Evolutionary conservation across 2,797 vertebrate species (phyloP), one percentile per base, ranked within the genome.

Genomic region (Dryobates pubescens): DNA sequence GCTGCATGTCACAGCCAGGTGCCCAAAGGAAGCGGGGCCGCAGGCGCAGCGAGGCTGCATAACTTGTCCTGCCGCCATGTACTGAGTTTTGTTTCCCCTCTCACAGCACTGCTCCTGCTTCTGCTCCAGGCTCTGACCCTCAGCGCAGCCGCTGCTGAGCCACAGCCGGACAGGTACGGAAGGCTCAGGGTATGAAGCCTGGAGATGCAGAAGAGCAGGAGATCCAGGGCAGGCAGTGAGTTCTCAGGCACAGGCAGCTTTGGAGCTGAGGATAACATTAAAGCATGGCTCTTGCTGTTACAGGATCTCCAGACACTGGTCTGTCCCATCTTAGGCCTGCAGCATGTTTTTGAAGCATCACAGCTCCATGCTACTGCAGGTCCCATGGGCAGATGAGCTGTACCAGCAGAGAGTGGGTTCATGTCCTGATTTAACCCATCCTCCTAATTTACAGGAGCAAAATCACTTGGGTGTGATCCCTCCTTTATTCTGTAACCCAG

Each of bases 211-310:
- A 27, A 56, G 58, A 49, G 75, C 27, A 13, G 41, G 13, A 1
- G 32, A 34, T 0, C 0, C 2, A 5, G 17, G 32, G 63, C 76
- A n/a, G 49, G 38, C 18, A 82, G 49, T 0, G 0, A 17, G 43
- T 17, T 36, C 41, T 19, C 1, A 2, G 68, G n/a, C 51, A 41
- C 0, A 0, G 38, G 6, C 0, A 0, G 22, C 18, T 62, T 62
- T 0, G 1, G 24, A 59, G 34, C 78, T n/a, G 51, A 49, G n/a
- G 10, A 2, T 8, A 4, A 18, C 45, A 29, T 19, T 18, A 10
- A 70, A 67, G 45, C 13, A 18, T 29, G 2, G 3, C 51, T 72
- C 54, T 9, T 16, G 24, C 32, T 64, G 24, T n/a, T 38, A 34
- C 67, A 47, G 43, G 63, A 81, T 78, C 74, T 73, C 22, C 64